Percentiles rank a stretch among this genome's conserved stretches.
These are phyloP conservation scores for Musca domestica DNA, from an alignment of 1,140 invertebrate species.

Conservation along the genomic window DNA sequence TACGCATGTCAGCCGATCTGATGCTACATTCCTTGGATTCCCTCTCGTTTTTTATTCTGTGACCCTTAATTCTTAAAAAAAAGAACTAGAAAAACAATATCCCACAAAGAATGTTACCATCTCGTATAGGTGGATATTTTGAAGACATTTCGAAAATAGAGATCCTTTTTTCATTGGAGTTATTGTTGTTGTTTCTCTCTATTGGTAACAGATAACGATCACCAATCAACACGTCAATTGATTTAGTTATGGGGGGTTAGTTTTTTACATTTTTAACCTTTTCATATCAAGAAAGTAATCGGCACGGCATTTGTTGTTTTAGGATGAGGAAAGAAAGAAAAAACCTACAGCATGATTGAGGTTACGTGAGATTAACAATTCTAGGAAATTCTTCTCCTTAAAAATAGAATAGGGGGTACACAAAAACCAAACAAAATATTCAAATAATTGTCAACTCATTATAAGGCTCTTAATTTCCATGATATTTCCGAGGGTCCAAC, in stretches of 20 bases:
- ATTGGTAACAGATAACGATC: conserved; percentile 4
- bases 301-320: conserved; percentile 3
- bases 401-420: too few relatives aligned
- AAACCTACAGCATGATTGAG: background rate
- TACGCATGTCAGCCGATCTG: background rate
- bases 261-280: background rate
- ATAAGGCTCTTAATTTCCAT: too few relatives aligned
- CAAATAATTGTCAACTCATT: conserved; percentile 9
- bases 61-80: background rate
- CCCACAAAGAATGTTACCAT: too few relatives aligned
- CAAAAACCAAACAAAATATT: background rate
- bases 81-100: background rate
- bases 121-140: too few relatives aligned
- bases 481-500: too few relatives aligned
- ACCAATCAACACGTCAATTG: conserved; percentile 10
- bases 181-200: too few relatives aligned
- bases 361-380: conserved; percentile 4
- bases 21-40: too few relatives aligned
- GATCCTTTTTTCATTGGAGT: too few relatives aligned
- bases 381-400: background rate
- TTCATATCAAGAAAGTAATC: background rate
- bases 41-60: background rate
- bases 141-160: too few relatives aligned
- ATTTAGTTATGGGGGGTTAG: background rate
- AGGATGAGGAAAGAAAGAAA: conserved; percentile 2